Evolutionary conservation across 1,140 invertebrate species (phyloP).

Genomic region (Varroa destructor): DNA sequence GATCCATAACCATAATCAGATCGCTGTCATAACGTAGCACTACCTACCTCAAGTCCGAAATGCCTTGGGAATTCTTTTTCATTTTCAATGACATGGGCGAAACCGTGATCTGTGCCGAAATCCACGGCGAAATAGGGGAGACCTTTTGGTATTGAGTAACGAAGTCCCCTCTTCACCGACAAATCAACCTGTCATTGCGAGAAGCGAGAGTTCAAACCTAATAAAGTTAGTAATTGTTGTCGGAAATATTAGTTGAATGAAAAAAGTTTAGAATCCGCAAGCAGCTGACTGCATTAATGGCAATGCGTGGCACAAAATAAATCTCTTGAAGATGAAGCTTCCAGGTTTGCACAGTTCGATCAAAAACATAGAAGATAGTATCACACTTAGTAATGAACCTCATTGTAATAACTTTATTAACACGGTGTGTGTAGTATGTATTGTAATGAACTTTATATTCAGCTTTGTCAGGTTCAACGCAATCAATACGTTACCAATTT

Average conservation of each 20-base stretch:
- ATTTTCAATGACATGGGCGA: slow-evolving; percentile 92
- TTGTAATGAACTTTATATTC: no score
- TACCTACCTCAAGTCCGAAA: slow-evolving; percentile 60
- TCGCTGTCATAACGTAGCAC: no score
- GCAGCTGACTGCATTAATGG: slow-evolving; percentile 21
- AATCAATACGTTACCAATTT: slow-evolving; percentile 69
- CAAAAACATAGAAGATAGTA: slow-evolving; percentile 31
- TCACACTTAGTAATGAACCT: no score
- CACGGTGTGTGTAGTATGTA: no score
- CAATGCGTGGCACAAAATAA: slow-evolving; percentile 14
- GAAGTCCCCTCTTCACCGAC: slow-evolving; percentile 5
- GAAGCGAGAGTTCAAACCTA: slow-evolving; percentile 4
- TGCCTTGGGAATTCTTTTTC: slow-evolving; percentile 67
- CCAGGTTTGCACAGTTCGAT: slow-evolving; percentile 52
- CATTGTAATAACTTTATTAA: no score
- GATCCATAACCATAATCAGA: no score
- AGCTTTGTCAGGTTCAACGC: no score
- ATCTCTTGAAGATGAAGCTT: slow-evolving; percentile 32
- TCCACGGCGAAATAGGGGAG: slow-evolving; percentile 85
- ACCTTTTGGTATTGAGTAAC: slow-evolving; percentile 62
- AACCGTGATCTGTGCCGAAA: slow-evolving; percentile 74
- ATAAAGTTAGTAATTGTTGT: slow-evolving; percentile 27
- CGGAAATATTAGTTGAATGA: slow-evolving; percentile 11
- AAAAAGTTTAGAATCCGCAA: slow-evolving; percentile 29
- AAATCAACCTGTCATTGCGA: slow-evolving; percentile 5